Evolutionary conservation across 2,888 invertebrate genomes (phyloP), one percentile per base, ranked within the genome.

Genomic region (Reticulitermes lucifugus): DNA sequence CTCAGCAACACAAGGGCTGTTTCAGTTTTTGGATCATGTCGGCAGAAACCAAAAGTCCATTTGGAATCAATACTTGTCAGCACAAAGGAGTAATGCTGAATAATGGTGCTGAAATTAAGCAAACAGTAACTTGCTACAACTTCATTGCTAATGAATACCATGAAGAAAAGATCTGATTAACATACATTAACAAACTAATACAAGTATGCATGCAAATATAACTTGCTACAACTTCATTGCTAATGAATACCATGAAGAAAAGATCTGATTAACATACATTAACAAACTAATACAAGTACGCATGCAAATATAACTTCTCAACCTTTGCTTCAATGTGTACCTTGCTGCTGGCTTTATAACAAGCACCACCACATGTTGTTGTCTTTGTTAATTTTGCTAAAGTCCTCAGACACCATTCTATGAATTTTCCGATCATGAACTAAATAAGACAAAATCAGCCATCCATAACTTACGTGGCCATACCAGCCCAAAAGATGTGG

Each of bases 31-130:
- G 98, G 97, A 90, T 98, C 97, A 91, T 98, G 98, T 46, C 99
- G 95, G 91, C 98, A 99, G 91, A 98, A 99, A 88, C 99, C 99
- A 93, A 98, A 99, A 70, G 98, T 98, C 95, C 98, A 99, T 92
- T 98, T 98, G 46, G 98, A 97, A 90, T 98, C 98, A 88, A 96
- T 94, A 88, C 97, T 98, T 43, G 99, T 99, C 89, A 99, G 92
- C 83, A 98, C 99, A 92, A 99, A 99, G 46, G 98, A 98, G 91
- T 98, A 99, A 89, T 98, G 96, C 91, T 98, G 98, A 85, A 98
- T 96, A 86, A 95, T 95, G 88, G 93, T 93, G 90, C 97, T 97
- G 92, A 88, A 94, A 93, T 43, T 18, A 46, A 73, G 25, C 25
- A 79, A 79, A 65, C 12, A 18, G 55, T 55, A 18, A 18, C 73